A percentile compares a stretch with the other conserved stretches of the same genome.
phyloP scores from a whole-genome alignment of 2,113 vertebrate genomes.

The Gasterosteus nipponicus region DNA sequence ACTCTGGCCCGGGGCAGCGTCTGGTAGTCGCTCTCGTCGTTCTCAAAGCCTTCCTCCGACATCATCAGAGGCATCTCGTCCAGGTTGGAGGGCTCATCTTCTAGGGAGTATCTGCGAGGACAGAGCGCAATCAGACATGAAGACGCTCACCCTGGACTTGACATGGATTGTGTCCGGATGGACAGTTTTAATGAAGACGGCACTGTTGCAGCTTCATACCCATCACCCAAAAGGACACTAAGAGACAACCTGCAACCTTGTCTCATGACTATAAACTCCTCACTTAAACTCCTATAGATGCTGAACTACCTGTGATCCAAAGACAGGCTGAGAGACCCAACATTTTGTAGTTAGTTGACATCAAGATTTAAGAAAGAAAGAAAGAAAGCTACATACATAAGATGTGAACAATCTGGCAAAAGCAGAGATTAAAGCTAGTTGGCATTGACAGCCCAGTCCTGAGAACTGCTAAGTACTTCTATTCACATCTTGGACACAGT shows the following conservation, averaged over 20 bases:
- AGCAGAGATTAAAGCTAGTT: constrained; percentile 15
- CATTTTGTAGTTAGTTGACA: not conserved
- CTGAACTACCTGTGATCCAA: not conserved
- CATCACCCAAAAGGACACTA: not conserved
- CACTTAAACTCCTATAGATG: not conserved
- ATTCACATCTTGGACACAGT: constrained; percentile 41
- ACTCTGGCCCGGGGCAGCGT: constrained; percentile 91
- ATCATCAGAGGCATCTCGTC: constrained; percentile 99
- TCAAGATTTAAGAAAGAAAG: not conserved
- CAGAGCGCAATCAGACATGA: not conserved
- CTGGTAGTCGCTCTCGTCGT: constrained; percentile 96
- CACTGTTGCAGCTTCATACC: not conserved
- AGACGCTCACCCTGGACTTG: not conserved
- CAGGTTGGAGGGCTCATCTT: constrained; percentile 93
- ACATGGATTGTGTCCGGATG: not conserved
- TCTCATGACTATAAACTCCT: not conserved
- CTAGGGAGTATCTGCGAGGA: constrained; percentile 86
- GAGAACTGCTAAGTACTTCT: constrained; percentile 10
- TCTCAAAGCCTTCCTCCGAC: constrained; percentile 98
- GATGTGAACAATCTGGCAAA: not conserved
- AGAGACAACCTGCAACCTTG: not conserved
- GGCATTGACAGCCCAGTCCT: not conserved
- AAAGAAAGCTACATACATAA: not conserved
- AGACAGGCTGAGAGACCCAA: not conserved
- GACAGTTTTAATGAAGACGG: not conserved